These are phyloP conservation scores for Coluber constrictor DNA, from an alignment of 2,797 vertebrate genomes.

Conservation along the genomic window DNA sequence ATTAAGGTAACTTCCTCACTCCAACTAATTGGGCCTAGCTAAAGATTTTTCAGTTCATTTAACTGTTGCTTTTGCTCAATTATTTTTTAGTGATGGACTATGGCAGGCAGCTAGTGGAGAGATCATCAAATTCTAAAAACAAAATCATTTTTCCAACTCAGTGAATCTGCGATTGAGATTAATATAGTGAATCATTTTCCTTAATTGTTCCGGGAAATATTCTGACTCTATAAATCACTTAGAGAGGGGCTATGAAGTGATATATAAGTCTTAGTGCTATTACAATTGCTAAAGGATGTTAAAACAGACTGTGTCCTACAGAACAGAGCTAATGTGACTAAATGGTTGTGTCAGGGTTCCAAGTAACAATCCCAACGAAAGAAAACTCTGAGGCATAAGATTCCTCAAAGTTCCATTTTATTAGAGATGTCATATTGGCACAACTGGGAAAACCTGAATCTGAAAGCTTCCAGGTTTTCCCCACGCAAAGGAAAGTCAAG, in stretches of 20 bases:
- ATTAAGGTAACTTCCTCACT: neutral
- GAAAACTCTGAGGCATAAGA: no score
- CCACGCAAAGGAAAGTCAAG: no score
- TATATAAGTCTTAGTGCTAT: no score
- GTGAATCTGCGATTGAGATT: neutral
- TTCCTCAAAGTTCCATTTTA: no score
- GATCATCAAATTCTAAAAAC: neutral
- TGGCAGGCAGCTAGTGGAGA: neutral
- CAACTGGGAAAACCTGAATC: no score
- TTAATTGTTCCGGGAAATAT: no score
- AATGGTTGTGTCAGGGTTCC: neutral
- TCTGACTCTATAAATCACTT: no score
- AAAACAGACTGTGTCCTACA: neutral
- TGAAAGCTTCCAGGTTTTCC: no score
- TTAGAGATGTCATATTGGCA: no score
- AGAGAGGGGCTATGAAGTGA: no score
- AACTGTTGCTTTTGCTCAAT: neutral
- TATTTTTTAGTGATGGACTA: neutral
- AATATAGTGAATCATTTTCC: neutral
- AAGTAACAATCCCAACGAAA: no score
- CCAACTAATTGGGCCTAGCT: neutral
- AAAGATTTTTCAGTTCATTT: neutral
- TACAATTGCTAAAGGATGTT: neutral
- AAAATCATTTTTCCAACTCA: neutral
- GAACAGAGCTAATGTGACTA: neutral